phyloP scores from a whole-genome alignment of 2,888 invertebrate species.

The Philopedon plagiatum region DNA sequence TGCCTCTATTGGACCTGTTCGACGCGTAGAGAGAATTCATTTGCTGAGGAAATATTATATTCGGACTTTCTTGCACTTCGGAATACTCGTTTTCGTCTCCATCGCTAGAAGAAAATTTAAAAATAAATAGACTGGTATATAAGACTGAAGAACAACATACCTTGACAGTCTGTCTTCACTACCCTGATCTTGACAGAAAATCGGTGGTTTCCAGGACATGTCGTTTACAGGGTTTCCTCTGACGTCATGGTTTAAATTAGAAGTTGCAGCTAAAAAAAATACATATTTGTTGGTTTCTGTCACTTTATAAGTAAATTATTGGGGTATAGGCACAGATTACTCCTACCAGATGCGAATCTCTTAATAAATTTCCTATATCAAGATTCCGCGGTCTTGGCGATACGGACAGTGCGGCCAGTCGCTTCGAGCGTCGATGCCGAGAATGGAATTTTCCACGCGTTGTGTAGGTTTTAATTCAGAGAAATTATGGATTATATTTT shows the following conservation, averaged over 20 bases:
- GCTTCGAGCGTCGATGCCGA: no score
- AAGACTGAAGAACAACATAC: constrained; percentile 5
- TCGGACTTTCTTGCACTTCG: constrained; percentile 54
- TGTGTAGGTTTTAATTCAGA: no score
- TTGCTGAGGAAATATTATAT: constrained; percentile 38
- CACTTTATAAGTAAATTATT: background rate
- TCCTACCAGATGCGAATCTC: no score
- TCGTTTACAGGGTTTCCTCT: constrained; percentile 54
- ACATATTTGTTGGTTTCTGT: background rate
- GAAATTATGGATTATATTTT: no score
- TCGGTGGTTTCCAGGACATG: constrained; percentile 50
- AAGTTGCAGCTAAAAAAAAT: constrained; percentile 61
- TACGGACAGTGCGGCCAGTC: no score
- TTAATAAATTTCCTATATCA: no score
- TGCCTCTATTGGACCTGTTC: constrained; percentile 17
- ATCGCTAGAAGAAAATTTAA: constrained; percentile 57
- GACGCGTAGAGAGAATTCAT: constrained; percentile 29
- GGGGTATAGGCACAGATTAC: no score
- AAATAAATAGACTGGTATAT: background rate
- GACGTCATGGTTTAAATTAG: constrained; percentile 68
- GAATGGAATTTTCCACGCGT: no score
- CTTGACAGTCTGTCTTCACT: constrained; percentile 64
- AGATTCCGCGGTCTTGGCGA: no score
- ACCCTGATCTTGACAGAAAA: constrained; percentile 49
- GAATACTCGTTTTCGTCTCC: constrained; percentile 64